Evolutionary conservation across 92 coral and sea anemone species (phyloP).

Genomic region (Scolanthus callimorphus): DNA sequence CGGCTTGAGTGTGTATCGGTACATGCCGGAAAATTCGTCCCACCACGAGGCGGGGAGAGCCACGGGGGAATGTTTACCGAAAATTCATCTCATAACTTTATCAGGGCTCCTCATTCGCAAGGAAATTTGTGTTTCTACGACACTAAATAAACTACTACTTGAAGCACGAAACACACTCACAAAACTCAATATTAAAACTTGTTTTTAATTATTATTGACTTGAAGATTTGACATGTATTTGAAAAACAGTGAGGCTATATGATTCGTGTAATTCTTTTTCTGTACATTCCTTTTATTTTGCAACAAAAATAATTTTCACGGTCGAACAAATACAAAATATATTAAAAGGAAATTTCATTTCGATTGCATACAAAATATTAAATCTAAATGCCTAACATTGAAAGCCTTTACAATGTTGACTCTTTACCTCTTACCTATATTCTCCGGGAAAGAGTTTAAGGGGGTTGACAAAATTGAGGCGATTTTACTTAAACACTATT

Average conservation of each 20-base stretch:
- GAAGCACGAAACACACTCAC: background rate
- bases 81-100: background rate
- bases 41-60: constrained; percentile 19
- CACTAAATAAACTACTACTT: constrained; percentile 7
- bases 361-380: background rate
- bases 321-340: background rate
- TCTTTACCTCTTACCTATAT: too few relatives aligned
- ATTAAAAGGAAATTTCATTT: background rate
- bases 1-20: too few relatives aligned
- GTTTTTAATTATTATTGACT: background rate
- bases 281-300: constrained; percentile 15
- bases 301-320: constrained; percentile 12
- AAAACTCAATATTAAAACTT: background rate
- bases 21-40: too few relatives aligned
- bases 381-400: too few relatives aligned
- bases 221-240: background rate
- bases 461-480: too few relatives aligned
- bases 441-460: too few relatives aligned
- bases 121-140: background rate
- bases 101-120: constrained; percentile 9
- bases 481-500: too few relatives aligned
- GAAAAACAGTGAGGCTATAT: too few relatives aligned
- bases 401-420: too few relatives aligned
- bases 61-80: constrained; percentile 12
- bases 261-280: too few relatives aligned